Evolutionary conservation across 2,797 vertebrate species (phyloP), one percentile per base, ranked within the genome.

Genomic region (Myioborus melanocephalus): DNA sequence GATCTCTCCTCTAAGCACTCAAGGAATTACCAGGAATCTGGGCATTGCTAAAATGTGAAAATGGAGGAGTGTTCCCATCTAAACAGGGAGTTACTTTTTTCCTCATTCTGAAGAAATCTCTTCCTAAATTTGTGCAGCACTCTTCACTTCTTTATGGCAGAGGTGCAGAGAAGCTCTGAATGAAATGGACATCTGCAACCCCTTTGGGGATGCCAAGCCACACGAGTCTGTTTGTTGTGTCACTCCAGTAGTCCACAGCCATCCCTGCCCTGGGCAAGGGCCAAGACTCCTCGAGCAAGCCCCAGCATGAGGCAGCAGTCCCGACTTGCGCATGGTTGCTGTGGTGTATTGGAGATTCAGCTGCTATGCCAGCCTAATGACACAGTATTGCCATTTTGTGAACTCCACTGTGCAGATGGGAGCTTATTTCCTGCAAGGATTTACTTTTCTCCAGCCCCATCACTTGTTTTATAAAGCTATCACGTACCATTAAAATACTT

Each of bases 371-470:
- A 92, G 71, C 78, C 93, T 80, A 46, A 93, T 77, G 94, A 70
- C 87, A 64, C 49, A 44, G 16, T 34, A 77, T 87, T 96, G 75
- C 68, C 52, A 18, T 93, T 92, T 89, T 64, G 93, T 87, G 95
- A 89, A 69, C 94, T 94, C 89, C 2, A 0, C 53, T 44, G 30
- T 34, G 64, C 83, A 85, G 78, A 14, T 3, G 2, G 43, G 39
- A 95, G 39, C 84, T 93, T 80, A 90, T 71, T n/a, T 94, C 65
- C 90, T 92, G 75, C 28, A 68, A 93, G 60, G 81, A 85, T 87
- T 90, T 82, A 22, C 71, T 82, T 92, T 82, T 65, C 10, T 70
- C 26, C 26, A 87, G 61, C 22, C 46, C 81, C 20, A 50, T 44
- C 23, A 4, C 68, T 85, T 85, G 60, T 75, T 96, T 83, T 91